phyloP scores from a whole-genome alignment of 2,888 invertebrate species.

The Andrena fulva region DNA sequence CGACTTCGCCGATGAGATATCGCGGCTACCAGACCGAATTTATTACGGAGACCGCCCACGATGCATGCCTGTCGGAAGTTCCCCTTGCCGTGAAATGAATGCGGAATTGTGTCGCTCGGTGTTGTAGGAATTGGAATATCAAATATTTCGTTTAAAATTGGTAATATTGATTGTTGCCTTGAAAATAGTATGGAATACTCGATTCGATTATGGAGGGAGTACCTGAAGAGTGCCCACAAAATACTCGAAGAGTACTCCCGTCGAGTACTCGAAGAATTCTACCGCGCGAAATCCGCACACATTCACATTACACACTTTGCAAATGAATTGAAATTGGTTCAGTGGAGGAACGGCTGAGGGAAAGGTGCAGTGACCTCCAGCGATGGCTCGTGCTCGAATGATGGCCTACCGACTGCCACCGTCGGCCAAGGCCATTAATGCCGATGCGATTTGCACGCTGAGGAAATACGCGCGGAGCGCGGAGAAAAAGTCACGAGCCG shows the following conservation, averaged over 20 bases:
- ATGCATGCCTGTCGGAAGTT: slow-evolving; percentile 3
- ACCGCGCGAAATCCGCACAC: slow-evolving; percentile 20
- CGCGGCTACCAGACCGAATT: slow-evolving; percentile 26
- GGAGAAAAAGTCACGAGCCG: slow-evolving; percentile 10
- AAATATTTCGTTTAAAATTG: not conserved
- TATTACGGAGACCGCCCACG: slow-evolving; percentile 44
- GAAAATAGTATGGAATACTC: too few species aligned
- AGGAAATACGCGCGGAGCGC: slow-evolving; percentile 15
- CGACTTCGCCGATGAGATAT: slow-evolving; percentile 39
- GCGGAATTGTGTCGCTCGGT: not conserved
- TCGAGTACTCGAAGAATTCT: too few species aligned
- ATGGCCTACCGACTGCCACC: slow-evolving; percentile 71
- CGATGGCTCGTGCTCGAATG: slow-evolving; percentile 73
- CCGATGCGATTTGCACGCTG: slow-evolving; percentile 50
- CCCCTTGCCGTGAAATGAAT: not conserved
- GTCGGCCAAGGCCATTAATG: slow-evolving; percentile 73
- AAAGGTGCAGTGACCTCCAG: slow-evolving; percentile 81
- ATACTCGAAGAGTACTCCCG: too few species aligned
- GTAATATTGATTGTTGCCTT: too few species aligned
- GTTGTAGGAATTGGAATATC: too few species aligned
- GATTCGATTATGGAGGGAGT: too few species aligned
- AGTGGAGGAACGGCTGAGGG: slow-evolving; percentile 61
- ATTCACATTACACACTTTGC: not conserved
- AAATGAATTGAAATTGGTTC: slow-evolving; percentile 52
- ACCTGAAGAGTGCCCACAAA: too few species aligned